These are phyloP conservation scores for Leucopternis melanops DNA, from an alignment of 2,113 vertebrate genomes.

Conservation along the genomic window DNA sequence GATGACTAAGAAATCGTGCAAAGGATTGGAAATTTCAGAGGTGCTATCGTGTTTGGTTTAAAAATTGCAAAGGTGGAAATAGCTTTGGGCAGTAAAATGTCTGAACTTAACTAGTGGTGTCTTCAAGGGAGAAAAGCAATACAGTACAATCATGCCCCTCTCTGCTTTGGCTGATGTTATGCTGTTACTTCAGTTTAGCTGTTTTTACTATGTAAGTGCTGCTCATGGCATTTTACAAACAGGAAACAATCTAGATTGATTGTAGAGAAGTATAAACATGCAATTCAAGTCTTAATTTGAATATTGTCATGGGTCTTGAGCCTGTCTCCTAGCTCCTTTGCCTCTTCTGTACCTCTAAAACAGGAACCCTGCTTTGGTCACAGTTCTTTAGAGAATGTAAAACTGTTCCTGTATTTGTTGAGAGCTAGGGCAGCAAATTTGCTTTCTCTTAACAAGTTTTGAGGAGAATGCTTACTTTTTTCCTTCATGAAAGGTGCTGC, in stretches of 20 bases:
- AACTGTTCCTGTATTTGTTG: neutral
- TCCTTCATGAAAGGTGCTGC: neutral
- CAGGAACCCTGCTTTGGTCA: neutral
- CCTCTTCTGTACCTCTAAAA: neutral
- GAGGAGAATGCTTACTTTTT: neutral
- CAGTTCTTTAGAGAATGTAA: neutral
- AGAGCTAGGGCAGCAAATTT: neutral
- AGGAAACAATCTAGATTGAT: neutral
- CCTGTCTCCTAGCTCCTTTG: neutral
- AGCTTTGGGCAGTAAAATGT: neutral
- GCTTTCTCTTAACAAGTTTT: neutral
- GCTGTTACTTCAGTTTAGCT: neutral
- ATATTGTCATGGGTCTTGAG: neutral
- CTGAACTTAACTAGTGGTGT: neutral
- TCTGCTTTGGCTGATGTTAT: neutral
- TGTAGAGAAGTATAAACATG: neutral
- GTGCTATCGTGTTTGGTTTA: neutral
- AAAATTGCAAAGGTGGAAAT: neutral
- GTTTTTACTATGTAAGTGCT: neutral
- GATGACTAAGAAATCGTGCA: neutral
- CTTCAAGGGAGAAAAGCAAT: neutral
- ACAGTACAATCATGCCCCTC: neutral
- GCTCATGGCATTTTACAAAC: accelerated
- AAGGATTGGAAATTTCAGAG: neutral
- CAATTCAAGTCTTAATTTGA: neutral